Base-by-base conservation (phyloP, 1,140 invertebrate species). In the Brevipalpus yothersi region DNA sequence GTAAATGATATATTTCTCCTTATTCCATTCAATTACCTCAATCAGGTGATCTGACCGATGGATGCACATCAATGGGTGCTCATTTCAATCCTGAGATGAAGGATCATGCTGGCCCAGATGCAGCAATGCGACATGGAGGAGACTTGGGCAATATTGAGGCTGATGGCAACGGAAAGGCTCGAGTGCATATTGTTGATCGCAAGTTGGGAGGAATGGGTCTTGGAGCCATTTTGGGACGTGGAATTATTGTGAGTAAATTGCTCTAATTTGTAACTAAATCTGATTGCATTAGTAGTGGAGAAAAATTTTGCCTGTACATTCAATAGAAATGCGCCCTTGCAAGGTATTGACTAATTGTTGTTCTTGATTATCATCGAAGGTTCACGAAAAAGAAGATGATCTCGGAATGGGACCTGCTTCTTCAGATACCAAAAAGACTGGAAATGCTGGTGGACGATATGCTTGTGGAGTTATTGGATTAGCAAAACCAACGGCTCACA, bases 401-500 rank as follows among this genome's bases (percentile, higher is more conserved):
- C 64, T 79, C 12, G 81, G 80, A 1, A 66, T 66, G 61, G 78
- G 79, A 56, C 87, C 86, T 2, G 83, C 94, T 67, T 85, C 91
- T 67, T 31, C 31, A 31, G 75, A 90, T 53, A 93, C 89, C 72
- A 83, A 84, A 72, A 84, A 84, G 12, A 97, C 92, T 53, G 93
- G 93, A 41, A 95, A 97, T 73, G 91, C 93, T 64, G 93, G 93
- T 5, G 88, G 80, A 57, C 80, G 93, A 65, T 76, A 91, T 63
- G 91, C 88, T 17, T 97, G 93, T 70, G 92, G 92, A 58, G 85
- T 96, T 19, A 92, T 97, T 74, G 92, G 88, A n/a, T 40, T 62
- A 21, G 60, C 17, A 21, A 54, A 61, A 19, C 12, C 15, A 31
- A 56, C 7, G 31, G 5, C 31, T 5, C 31, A 31, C 31, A 31